Evolutionary conservation across 2,113 vertebrate species (phyloP), one percentile per base, ranked within the genome.

Genomic region (Nicator chloris): DNA sequence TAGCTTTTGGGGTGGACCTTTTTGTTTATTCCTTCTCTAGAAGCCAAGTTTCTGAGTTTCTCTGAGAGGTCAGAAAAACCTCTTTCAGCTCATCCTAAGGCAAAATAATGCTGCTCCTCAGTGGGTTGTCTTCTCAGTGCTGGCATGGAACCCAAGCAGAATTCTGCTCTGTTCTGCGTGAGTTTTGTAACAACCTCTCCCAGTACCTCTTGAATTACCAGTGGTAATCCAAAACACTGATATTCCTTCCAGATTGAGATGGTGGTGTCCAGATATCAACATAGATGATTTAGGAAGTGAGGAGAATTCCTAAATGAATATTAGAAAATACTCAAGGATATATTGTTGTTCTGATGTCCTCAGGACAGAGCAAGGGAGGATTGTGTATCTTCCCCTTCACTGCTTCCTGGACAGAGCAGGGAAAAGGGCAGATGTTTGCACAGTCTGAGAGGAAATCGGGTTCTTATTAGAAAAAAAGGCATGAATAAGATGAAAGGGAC

Each of bases 351-450:
- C 57, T 22, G 23, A 35, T 82, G 47, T 80, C 54, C 47, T 33
- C 60, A 54, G 59, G n/a, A 42, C 1, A 1, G 27, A 40, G 47
- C 0, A 0, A 45, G 61, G 45, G 37, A 79, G 37, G 22, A 37
- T 57, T 10, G 14, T 40, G 45, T 75, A 37, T 44, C 35, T 60
- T 78, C 50, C 24, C 28, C 23, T 42, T 13, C 49, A 17, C 49
- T 69, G 40, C 60, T 80, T 26, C 35, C 2, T 31, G 53, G 69
- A 23, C 9, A 31, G 69, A 51, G 20, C 5, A 37, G 37, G 22
- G 53, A 72, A 80, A 37, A 63, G 30, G 19, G 71, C 51, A 81
- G 35, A 50, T 30, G 10, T 65, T 82, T 84, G 19, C 22, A 17
- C 7, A 23, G 28, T n/a, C 40, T 56, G 47, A 44, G 81, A 64